Percentiles rank a stretch among this genome's conserved stretches.
These are phyloP conservation scores for Neolamprologus kungweensis DNA, from an alignment of 2,113 vertebrate species.

Conservation along the genomic window DNA sequence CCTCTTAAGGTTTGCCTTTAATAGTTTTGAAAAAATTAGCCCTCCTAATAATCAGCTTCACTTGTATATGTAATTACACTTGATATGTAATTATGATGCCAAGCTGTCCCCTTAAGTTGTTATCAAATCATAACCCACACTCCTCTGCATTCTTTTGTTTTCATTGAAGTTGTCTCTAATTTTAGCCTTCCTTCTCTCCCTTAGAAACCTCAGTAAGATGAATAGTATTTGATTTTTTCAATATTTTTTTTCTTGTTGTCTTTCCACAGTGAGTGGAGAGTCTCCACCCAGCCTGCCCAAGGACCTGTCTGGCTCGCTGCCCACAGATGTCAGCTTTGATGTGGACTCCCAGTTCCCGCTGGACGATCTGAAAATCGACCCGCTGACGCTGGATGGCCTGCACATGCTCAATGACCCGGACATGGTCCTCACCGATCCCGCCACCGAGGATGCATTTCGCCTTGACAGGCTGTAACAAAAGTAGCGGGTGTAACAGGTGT, in stretches of 20 bases:
- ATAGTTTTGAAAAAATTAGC: background rate
- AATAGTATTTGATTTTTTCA: background rate
- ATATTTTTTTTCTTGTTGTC: background rate
- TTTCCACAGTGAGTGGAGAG: conserved; percentile 85
- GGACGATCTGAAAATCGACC: conserved; percentile 97
- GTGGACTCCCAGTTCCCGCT: conserved; percentile 91
- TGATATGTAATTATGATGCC: conserved; percentile 13
- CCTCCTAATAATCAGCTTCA: background rate
- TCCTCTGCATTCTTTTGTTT: background rate
- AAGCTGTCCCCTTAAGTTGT: background rate
- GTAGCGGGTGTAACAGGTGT: background rate
- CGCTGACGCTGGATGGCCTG: conserved; percentile 91
- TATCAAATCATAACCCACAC: conserved; percentile 3
- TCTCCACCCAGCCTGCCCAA: conserved; percentile 93
- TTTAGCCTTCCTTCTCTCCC: background rate
- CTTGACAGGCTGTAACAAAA: conserved; percentile 88
- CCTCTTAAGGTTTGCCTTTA: background rate
- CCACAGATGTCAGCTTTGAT: conserved; percentile 88
- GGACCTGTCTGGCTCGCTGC: conserved; percentile 85
- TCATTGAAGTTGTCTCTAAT: background rate
- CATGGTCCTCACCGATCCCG: conserved; percentile 90
- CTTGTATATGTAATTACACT: conserved; percentile 12
- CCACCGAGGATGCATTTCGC: conserved; percentile 96
- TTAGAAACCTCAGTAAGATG: background rate
- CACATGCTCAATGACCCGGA: conserved; percentile 98